phyloP scores from a whole-genome alignment of 2,797 vertebrate genomes.

The Geotrypetes seraphini region DNA sequence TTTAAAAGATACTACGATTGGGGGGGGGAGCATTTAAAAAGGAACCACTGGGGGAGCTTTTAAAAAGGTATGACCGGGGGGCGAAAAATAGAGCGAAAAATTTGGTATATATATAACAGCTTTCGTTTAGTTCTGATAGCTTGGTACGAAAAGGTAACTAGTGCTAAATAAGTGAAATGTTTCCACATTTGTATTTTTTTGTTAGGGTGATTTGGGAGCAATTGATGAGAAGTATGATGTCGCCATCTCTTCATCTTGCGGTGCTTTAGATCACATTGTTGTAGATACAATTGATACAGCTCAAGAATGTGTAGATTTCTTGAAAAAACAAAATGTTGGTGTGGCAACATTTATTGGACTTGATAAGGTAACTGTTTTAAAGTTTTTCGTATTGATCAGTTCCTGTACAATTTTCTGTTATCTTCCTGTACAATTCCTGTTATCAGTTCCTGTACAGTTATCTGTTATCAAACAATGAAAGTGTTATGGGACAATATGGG shows the following conservation, averaged over 20 bases:
- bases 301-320: constrained; percentile 84
- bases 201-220: constrained; percentile 87
- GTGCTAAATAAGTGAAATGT: not conserved
- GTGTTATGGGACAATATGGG: too few species aligned
- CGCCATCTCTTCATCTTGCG: constrained; percentile 86
- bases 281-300: constrained; percentile 93
- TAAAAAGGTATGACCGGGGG: too few species aligned
- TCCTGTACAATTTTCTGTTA: too few species aligned
- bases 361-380: constrained; percentile 88
- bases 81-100: too few species aligned
- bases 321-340: constrained; percentile 77
- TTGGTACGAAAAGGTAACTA: not conserved
- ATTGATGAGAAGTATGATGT: constrained; percentile 87
- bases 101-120: too few species aligned
- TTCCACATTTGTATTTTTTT: not conserved
- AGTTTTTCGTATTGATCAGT: not conserved
- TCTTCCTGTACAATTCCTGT: too few species aligned
- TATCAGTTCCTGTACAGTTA: too few species aligned
- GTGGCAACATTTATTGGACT: constrained; percentile 91
- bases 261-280: constrained; percentile 82
- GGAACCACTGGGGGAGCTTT: too few species aligned
- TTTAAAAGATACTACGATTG: too few species aligned
- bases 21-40: too few species aligned
- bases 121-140: not conserved
- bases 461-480: too few species aligned